Conservation (phyloP, 1,140 invertebrate species). For the Papilio helenus region DNA sequence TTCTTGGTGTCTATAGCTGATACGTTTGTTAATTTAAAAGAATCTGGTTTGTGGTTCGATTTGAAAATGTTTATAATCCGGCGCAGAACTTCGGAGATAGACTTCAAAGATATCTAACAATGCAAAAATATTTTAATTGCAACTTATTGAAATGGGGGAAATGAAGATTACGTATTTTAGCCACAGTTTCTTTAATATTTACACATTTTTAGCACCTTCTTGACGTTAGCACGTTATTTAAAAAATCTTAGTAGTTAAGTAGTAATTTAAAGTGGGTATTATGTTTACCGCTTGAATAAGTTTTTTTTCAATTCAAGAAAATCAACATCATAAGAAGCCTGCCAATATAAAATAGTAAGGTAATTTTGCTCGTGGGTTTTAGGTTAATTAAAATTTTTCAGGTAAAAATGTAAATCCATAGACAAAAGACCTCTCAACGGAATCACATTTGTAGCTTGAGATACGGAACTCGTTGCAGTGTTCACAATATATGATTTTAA, state of each 20-base stretch:
- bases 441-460: too few relatives aligned
- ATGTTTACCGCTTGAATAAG: too few relatives aligned
- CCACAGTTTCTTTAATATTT: background rate
- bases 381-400: too few relatives aligned
- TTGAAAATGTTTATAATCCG: background rate
- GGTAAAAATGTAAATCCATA: too few relatives aligned
- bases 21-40: background rate
- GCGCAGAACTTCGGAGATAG: constrained; percentile 4
- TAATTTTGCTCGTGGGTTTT: too few relatives aligned
- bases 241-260: too few relatives aligned
- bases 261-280: too few relatives aligned
- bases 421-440: too few relatives aligned
- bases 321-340: too few relatives aligned
- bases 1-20: background rate
- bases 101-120: constrained; percentile 14
- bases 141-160: background rate
- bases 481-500: background rate
- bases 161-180: background rate
- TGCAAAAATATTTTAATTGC: constrained; percentile 6
- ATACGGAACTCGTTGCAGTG: background rate
- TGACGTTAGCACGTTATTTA: too few relatives aligned
- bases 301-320: too few relatives aligned
- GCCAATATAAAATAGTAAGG: too few relatives aligned
- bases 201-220: background rate
- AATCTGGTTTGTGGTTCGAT: background rate